Percentiles rank a stretch among this genome's conserved stretches.
Conservation (phyloP, 2,888 invertebrate genomes). For the Fissipunctia ypsillon region DNA sequence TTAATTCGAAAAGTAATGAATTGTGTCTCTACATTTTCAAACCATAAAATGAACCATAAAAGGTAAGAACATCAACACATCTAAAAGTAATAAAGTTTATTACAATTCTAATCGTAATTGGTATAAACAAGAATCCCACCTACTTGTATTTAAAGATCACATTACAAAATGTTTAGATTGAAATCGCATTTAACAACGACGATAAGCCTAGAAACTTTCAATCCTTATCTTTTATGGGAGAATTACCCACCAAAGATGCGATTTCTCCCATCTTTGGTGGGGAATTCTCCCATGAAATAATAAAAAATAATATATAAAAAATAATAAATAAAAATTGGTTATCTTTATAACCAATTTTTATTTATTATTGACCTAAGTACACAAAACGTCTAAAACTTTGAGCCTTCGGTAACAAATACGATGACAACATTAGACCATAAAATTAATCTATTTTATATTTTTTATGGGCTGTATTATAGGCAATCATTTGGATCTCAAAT, state of each 20-base stretch:
- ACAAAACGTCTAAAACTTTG: slow-evolving; percentile 6
- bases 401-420: background rate
- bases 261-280: too few species aligned
- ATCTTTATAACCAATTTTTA: too few species aligned
- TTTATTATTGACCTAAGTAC: too few species aligned
- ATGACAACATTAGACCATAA: slow-evolving; percentile 36
- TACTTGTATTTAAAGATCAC: background rate
- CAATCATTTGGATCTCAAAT: slow-evolving; percentile 29
- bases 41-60: slow-evolving; percentile 9
- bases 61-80: background rate
- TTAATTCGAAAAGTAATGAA: background rate
- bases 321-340: too few species aligned
- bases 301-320: too few species aligned
- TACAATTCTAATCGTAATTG: slow-evolving; percentile 11
- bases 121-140: slow-evolving; percentile 5
- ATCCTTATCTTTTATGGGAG: slow-evolving; percentile 36
- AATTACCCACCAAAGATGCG: slow-evolving; percentile 48
- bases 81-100: background rate
- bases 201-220: slow-evolving; percentile 5
- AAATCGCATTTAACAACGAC: slow-evolving; percentile 26
- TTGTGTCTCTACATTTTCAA: background rate
- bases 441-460: slow-evolving; percentile 43
- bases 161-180: slow-evolving; percentile 17
- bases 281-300: too few species aligned
- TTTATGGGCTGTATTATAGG: slow-evolving; percentile 41